Conservation (phyloP, 2,797 vertebrate genomes). For the Rhinoraja longicauda region DNA sequence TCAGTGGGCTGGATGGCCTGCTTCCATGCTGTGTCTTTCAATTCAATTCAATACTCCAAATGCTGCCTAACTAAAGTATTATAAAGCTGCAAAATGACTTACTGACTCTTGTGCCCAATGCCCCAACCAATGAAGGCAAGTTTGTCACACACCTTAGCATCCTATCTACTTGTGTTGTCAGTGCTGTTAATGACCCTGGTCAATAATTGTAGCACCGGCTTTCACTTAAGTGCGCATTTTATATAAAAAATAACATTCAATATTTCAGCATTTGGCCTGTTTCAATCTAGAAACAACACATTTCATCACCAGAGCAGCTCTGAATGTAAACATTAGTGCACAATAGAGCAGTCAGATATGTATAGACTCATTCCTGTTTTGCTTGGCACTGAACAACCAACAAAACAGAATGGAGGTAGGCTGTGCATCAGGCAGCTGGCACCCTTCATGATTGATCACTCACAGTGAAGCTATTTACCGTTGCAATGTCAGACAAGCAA, state of each 20-base stretch:
- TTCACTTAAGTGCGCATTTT: not conserved
- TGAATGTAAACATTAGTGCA: not conserved
- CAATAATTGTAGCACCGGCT: not conserved
- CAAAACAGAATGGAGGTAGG: not conserved
- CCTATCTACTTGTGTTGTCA: too few species aligned
- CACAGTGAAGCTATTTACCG: not conserved
- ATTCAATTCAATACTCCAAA: too few species aligned
- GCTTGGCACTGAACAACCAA: not conserved
- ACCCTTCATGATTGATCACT: not conserved
- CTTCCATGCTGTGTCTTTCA: too few species aligned
- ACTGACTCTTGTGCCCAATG: too few species aligned
- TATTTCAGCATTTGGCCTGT: not conserved
- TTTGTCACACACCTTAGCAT: too few species aligned
- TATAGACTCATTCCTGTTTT: not conserved
- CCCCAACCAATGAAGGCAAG: too few species aligned
- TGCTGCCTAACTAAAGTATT: too few species aligned
- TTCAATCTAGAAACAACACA: not conserved
- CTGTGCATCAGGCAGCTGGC: not conserved
- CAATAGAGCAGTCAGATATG: not conserved
- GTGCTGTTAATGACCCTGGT: not conserved
- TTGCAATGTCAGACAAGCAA: not conserved
- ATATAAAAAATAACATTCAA: not conserved
- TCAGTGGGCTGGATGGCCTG: too few species aligned
- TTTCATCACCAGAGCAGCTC: not conserved
- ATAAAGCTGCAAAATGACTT: too few species aligned